Evolutionary conservation across 2,797 vertebrate species (phyloP), one percentile per base, ranked within the genome.

Genomic region (Parauchenoglanis ngamensis): DNA sequence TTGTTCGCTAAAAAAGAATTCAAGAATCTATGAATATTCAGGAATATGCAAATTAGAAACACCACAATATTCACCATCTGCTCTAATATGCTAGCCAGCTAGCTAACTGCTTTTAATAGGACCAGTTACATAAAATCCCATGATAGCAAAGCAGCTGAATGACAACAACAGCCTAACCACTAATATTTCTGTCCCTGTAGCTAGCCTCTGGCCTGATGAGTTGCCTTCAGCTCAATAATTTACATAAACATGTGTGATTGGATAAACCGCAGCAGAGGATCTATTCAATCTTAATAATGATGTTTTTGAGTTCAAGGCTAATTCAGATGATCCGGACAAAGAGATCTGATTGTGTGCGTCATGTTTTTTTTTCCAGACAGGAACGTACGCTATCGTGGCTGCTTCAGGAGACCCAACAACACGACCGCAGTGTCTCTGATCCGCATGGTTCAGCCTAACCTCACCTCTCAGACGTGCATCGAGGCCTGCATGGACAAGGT

Each of bases 391-490:
- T 97, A 97, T 93, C 96, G 97, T 0, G 98, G 98, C 87, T 99
- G 98, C 94, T 99, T 97, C 94, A 94, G 91, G 91, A 91, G 96
- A 90, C 96, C 95, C 10, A 96, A 96, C 92, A 97, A 96, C 90
- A 86, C 94, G 85, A 95, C 96, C 3, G 90, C 94, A 56, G 92
- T 94, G 90, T 97, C 98, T 90, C 95, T 97, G 4, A 90, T 95
- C 92, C 93, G 94, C 89, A 94, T 96, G 86, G 87, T 92, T 4
- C 96, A 97, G 91, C 92, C 95, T 89, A 99, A 99, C 90, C 91
- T 97, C 83, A 98, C 98, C 0, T 95, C 95, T n/a, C 97, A 98
- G 92, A 95, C 93, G 90, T 99, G 98, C 95, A 96, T 97, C 0
- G 96, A 97, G 93, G 97, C 96, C 91, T 99, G 98, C 94, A 97